Evolutionary conservation across 2,888 invertebrate species (phyloP), one percentile per base, ranked within the genome.

Genomic region (Xestia c-nigrum): DNA sequence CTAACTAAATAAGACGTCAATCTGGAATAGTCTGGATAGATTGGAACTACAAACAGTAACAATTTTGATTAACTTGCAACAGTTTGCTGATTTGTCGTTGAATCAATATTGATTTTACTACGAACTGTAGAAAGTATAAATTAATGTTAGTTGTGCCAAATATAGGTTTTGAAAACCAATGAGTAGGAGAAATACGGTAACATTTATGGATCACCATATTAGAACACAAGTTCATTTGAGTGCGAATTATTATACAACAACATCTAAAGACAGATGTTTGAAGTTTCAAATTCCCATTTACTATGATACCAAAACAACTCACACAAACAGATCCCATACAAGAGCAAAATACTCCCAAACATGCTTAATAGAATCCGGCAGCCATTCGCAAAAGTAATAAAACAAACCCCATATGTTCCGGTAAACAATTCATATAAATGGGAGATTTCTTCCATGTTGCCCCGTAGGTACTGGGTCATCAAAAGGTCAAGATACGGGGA

Each of bases 391-490:
- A 61, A 77, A 74, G 83, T 74, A 83, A 87, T 85, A 87, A 85
- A 85, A 87, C 73, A 80, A 80, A 66, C 65, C 84, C 80, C 73
- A 69, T 76, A 78, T 71, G 83, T 72, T 59, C 72, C 64, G 50
- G 76, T 78, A 80, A 85, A 80, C 86, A 87, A 76, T 74, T 85
- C 67, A 74, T 70, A 80, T 76, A 78, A 77, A 72, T 74, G 61
- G 59, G 63, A 71, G 69, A 38, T 73, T 65, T 69, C 59, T 65
- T 38, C 63, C 68, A 69, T 72, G 68, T 72, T 74, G 66, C 72
- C 66, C 47, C n/a, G 10, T 66, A 55, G 50, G 50, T 81, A 21
- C 55, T 14, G 40, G 70, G 61, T 70, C 43, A 64, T 4, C 16
- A 16, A 9, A 64, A 43, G 64, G 64, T 64, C 64, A 43, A n/a